phyloP scores from a whole-genome alignment of 2,113 vertebrate species.

The Vidua macroura region DNA sequence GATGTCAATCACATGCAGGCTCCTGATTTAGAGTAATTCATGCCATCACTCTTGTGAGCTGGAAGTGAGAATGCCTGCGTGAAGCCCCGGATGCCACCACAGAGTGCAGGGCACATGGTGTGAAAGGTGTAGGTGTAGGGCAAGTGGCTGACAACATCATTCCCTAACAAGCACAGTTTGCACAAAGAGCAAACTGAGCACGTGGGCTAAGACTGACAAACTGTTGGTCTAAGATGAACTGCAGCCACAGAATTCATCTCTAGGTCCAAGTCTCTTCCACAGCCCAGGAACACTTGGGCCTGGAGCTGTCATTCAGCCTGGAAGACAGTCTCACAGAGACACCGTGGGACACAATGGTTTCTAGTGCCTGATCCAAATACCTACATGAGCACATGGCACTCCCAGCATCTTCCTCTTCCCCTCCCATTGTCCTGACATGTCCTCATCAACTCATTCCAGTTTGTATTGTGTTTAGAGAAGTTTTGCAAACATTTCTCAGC shows the following conservation, averaged over 20 bases:
- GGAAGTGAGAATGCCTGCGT: neutral
- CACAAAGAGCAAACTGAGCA: neutral
- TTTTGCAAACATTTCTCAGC: neutral
- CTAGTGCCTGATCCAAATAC: neutral
- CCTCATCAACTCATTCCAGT: neutral
- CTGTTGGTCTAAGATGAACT: neutral
- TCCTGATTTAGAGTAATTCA: conserved; percentile 32
- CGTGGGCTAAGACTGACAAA: neutral
- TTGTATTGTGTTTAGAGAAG: neutral
- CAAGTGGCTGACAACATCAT: neutral
- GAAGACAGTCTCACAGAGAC: neutral
- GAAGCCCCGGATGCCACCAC: neutral
- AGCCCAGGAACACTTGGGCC: neutral
- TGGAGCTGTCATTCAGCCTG: neutral
- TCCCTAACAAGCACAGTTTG: neutral
- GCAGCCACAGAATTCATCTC: neutral
- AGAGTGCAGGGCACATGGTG: neutral
- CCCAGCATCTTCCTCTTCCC: neutral
- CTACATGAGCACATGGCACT: neutral
- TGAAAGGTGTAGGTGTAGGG: conserved; percentile 7
- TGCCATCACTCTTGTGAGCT: neutral
- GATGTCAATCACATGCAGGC: neutral
- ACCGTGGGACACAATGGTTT: neutral
- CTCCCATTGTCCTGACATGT: neutral
- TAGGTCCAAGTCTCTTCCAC: neutral